Percentiles rank a stretch among this genome's conserved stretches.
Conservation (phyloP, 2,797 vertebrate species). For the Microctenopoma stevenorrisi region DNA sequence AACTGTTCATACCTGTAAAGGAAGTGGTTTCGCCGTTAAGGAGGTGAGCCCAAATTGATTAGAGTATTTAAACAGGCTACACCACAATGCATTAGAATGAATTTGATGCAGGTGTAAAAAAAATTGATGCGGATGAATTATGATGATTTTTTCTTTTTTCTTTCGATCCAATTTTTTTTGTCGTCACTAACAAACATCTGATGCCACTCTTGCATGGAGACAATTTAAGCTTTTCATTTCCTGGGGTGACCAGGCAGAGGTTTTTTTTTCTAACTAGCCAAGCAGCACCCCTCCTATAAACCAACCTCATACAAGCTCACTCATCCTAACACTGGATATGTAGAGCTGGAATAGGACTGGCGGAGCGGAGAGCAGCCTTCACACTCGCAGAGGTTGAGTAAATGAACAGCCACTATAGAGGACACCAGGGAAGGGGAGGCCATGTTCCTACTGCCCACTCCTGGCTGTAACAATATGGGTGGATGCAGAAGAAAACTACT, state of each 20-base stretch:
- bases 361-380: slow-evolving; percentile 68
- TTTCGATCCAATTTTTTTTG: slow-evolving; percentile 39
- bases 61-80: too few relatives aligned
- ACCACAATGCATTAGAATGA: too few relatives aligned
- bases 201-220: slow-evolving; percentile 32
- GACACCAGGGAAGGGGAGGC: slow-evolving; percentile 52
- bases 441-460: slow-evolving; percentile 53
- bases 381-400: slow-evolving; percentile 61
- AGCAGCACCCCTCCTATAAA: slow-evolving; percentile 46
- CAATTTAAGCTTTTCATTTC: slow-evolving; percentile 33
- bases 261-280: slow-evolving; percentile 61
- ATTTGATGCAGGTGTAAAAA: too few relatives aligned
- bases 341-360: slow-evolving; percentile 52
- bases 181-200: slow-evolving; percentile 44
- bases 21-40: too few relatives aligned
- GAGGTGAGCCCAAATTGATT: too few relatives aligned
- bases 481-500: slow-evolving; percentile 53
- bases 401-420: slow-evolving; percentile 70
- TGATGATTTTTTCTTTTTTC: not conserved
- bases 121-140: not conserved
- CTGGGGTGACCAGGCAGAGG: slow-evolving; percentile 23
- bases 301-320: slow-evolving; percentile 45
- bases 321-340: slow-evolving; percentile 51
- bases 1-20: too few relatives aligned
- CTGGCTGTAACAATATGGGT: slow-evolving; percentile 58